A percentile compares a stretch with the other conserved stretches of the same genome.
Conservation (phyloP, 1,140 invertebrate species). For the Eupristina koningsbergeri region DNA sequence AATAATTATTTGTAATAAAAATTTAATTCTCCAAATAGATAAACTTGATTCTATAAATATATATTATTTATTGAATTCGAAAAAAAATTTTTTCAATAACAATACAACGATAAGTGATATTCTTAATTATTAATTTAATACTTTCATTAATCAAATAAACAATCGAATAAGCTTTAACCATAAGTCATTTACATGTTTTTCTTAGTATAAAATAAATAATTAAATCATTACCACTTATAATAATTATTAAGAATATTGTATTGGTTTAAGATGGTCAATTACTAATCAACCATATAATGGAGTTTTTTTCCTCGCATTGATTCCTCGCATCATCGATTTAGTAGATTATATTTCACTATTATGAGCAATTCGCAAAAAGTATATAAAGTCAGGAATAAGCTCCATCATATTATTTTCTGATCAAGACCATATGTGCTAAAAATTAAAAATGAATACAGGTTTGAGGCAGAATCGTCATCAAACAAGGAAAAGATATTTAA, state of each 20-base stretch:
- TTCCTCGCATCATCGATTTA: too few relatives aligned
- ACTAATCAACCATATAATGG: too few relatives aligned
- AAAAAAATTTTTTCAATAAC: not conserved
- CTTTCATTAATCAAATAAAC: not conserved
- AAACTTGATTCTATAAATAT: conserved; percentile 12
- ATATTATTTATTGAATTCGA: not conserved
- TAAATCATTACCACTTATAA: too few relatives aligned
- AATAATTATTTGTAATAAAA: not conserved
- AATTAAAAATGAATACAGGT: not conserved
- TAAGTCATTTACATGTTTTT: not conserved
- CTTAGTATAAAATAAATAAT: too few relatives aligned
- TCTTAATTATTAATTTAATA: conserved; percentile 1
- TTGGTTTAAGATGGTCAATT: too few relatives aligned
- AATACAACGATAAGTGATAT: conserved; percentile 1
- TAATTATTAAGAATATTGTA: too few relatives aligned
- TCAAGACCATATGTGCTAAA: not conserved
- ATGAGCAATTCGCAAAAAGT: too few relatives aligned
- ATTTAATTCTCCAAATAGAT: not conserved
- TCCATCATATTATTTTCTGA: not conserved
- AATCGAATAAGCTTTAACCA: not conserved
- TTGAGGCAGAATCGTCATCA: not conserved
- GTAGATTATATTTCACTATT: too few relatives aligned
- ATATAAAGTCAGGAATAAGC: not conserved
- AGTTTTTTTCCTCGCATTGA: too few relatives aligned
- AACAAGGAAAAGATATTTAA: not conserved